These are phyloP conservation scores for Ciconia boyciana DNA, from an alignment of 2,113 vertebrate genomes.

Conservation along the genomic window DNA sequence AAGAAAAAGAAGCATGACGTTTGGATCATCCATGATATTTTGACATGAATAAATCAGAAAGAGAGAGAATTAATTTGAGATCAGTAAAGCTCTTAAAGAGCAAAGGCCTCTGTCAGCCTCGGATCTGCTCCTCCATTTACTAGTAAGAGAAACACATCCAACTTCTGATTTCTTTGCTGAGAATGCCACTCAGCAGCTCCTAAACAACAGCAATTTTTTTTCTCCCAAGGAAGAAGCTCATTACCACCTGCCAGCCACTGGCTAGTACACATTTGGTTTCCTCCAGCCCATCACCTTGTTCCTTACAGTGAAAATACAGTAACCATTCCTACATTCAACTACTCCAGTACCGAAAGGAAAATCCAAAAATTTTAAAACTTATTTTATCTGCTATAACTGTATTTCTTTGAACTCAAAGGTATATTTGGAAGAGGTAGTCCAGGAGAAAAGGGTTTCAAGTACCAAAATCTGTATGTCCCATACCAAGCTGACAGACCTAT, in stretches of 20 bases:
- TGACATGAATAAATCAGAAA: not conserved
- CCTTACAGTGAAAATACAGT: not conserved
- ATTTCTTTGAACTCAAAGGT: conserved; percentile 67
- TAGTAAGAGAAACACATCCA: not conserved
- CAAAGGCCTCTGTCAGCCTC: not conserved
- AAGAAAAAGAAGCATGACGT: not conserved
- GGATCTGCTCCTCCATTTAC: not conserved
- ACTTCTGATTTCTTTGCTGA: not conserved
- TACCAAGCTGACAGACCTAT: conserved; percentile 86
- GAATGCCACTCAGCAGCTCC: not conserved
- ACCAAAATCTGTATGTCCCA: conserved; percentile 87
- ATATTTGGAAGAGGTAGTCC: conserved; percentile 82
- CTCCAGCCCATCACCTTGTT: not conserved
- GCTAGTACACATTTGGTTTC: not conserved
- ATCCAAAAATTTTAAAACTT: not conserved
- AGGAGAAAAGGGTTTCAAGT: conserved; percentile 83
- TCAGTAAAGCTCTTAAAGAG: not conserved
- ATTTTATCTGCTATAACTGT: conserved; percentile 66
- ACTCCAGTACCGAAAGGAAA: conserved; percentile 7
- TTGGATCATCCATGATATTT: not conserved
- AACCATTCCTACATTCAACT: not conserved
- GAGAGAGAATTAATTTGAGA: not conserved
- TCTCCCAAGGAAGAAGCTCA: not conserved
- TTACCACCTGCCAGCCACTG: not conserved
- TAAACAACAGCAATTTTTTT: not conserved